These are phyloP conservation scores for Aselliscus stoliczkanus DNA, from an alignment of 2,797 vertebrate genomes.

Conservation along the genomic window DNA sequence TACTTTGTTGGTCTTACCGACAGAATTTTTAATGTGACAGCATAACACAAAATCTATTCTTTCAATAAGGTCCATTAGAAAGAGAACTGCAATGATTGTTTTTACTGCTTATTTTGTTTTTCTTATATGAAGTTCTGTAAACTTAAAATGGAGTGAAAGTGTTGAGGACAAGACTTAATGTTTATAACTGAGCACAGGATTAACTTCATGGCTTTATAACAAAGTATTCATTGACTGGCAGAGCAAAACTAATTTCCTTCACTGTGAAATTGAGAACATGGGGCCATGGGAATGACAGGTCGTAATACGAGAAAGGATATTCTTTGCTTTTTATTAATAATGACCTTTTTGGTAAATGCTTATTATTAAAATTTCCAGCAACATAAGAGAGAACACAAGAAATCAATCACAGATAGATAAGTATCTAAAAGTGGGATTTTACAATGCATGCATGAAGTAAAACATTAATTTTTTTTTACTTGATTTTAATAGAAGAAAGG, in stretches of 20 bases:
- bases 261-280: background rate
- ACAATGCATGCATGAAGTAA: background rate
- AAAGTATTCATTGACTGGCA: background rate
- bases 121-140: background rate
- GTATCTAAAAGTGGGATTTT: background rate
- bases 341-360: background rate
- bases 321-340: background rate
- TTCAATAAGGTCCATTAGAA: background rate
- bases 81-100: background rate
- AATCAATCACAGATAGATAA: background rate
- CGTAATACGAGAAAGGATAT: background rate
- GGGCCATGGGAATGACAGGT: background rate
- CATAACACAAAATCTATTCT: background rate
- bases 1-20: background rate
- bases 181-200: background rate
- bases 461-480: constrained; percentile 23
- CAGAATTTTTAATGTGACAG: background rate
- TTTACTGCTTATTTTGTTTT: background rate
- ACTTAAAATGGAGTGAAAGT: background rate
- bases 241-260: background rate
- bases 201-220: background rate
- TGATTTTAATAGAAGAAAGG: background rate
- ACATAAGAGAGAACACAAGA: background rate
- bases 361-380: background rate
- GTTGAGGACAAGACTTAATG: background rate